These are phyloP conservation scores for Astropecten irregularis DNA, from an alignment of 53 echinoderm and acorn worm species.

Conservation along the genomic window DNA sequence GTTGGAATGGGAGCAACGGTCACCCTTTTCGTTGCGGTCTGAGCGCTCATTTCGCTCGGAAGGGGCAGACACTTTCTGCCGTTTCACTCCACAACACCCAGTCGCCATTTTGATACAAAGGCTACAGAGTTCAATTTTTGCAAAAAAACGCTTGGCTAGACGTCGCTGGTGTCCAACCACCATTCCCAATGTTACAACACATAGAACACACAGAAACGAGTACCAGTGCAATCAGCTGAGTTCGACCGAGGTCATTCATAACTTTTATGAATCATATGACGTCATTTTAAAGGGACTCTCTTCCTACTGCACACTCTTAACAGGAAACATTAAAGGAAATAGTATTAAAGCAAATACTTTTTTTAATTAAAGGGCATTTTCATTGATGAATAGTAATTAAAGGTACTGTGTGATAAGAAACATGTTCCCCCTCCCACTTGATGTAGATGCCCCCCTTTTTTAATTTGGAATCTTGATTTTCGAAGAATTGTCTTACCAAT, in stretches of 20 bases:
- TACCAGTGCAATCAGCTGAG: conserved; percentile 28
- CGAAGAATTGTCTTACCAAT: too few species aligned
- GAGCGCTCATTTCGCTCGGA: conserved; percentile 80
- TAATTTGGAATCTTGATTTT: too few species aligned
- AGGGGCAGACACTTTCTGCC: conserved; percentile 96
- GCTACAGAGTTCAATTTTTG: neutral
- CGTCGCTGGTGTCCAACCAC: neutral
- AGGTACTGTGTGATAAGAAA: too few species aligned
- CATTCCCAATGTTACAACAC: neutral
- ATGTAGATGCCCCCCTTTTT: too few species aligned
- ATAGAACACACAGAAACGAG: neutral
- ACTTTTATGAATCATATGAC: conserved; percentile 39
- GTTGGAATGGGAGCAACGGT: conserved; percentile 36
- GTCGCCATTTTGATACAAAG: conserved; percentile 96
- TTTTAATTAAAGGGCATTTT: too few species aligned
- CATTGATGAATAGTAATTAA: too few species aligned
- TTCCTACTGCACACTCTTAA: too few species aligned
- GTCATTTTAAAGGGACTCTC: conserved; percentile 38
- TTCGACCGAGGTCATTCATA: conserved; percentile 13
- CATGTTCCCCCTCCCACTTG: too few species aligned
- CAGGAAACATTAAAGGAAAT: too few species aligned
- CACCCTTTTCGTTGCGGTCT: conserved; percentile 48
- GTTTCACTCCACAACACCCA: conserved; percentile 98
- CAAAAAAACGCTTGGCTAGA: too few species aligned
- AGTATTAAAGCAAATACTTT: too few species aligned